Conservation (phyloP, 2,888 invertebrate genomes). For the Aproaerema taeniolella region DNA sequence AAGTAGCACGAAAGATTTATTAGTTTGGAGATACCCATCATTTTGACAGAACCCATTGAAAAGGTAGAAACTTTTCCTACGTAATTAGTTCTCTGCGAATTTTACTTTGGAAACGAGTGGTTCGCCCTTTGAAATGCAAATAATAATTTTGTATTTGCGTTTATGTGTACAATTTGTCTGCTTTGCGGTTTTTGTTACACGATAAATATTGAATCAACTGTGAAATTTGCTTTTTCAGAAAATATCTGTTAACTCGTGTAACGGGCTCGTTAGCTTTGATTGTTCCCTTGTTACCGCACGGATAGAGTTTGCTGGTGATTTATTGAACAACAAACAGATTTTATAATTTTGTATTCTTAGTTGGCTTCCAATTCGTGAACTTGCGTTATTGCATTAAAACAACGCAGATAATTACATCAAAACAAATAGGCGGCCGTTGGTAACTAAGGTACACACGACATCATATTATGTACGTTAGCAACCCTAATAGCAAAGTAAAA, state of each 20-base stretch:
- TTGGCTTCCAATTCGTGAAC: too few relatives aligned
- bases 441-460: too few relatives aligned
- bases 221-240: slow-evolving; percentile 6
- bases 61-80: slow-evolving; percentile 31
- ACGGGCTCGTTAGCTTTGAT: slow-evolving; percentile 5
- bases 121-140: slow-evolving; percentile 46
- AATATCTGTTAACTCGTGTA: slow-evolving; percentile 6
- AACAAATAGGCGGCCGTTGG: too few relatives aligned
- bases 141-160: slow-evolving; percentile 32
- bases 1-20: slow-evolving; percentile 19
- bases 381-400: too few relatives aligned
- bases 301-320: too few relatives aligned
- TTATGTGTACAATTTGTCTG: slow-evolving; percentile 22
- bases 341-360: too few relatives aligned
- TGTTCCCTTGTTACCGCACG: background rate
- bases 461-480: too few relatives aligned
- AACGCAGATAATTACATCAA: too few relatives aligned
- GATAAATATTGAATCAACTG: slow-evolving; percentile 16
- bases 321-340: too few relatives aligned
- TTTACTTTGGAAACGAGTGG: slow-evolving; percentile 27
- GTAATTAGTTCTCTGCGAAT: slow-evolving; percentile 45
- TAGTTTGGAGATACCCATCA: slow-evolving; percentile 22
- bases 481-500: too few relatives aligned
- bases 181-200: slow-evolving; percentile 16
- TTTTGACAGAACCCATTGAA: slow-evolving; percentile 22